Evolutionary conservation across 2,888 invertebrate genomes (phyloP), one percentile per base, ranked within the genome.

Genomic region (Muscina levida): DNA sequence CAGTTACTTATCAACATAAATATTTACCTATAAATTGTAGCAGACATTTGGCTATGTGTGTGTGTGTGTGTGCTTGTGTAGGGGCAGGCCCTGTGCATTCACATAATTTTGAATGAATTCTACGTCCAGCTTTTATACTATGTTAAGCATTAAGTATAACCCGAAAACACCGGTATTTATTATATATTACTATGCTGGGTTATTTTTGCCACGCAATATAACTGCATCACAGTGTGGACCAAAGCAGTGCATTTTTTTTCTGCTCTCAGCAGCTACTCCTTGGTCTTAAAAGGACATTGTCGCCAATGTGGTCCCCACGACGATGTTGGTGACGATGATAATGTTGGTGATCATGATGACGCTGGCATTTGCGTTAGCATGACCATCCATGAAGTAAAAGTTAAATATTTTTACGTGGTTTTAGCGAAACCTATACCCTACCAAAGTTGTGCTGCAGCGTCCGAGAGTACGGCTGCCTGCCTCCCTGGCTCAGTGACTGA

Each of bases 1-100:
- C 85, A 84, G 84, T 86, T 85, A 85, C 86, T 87, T 85, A 85
- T 78, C 84, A 82, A 81, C 82, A 80, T 84, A 85, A 85, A 86
- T 84, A 86, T 85, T 85, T 85, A 78, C 84, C 83, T 77, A 68
- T 42, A 74, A 74, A 77, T 70, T 71, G 77, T 48, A 56, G 19
- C 26, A 71, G 22, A 13, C 51, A 53, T 71, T 59, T 66, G 11
- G 42, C 11, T 19, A 19, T n/a, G 1, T 22, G 15, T 13, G 22
- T 57, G 48, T 24, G 15, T 5, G 24, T 19, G 4, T 37, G 24
- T 53, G 68, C 56, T 46, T 5, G 37, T 44, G n/a, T 19, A 26
- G 46, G 17, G 22, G 42, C n/a, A n/a, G n/a, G n/a, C n/a, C n/a
- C n/a, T n/a, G n/a, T n/a, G n/a, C 8, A 31, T 31, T 31, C 31